Percentiles rank a stretch among this genome's conserved stretches.
Evolutionary conservation across 2,888 invertebrate species (phyloP).

Genomic region (Zele albiditarsus): DNA sequence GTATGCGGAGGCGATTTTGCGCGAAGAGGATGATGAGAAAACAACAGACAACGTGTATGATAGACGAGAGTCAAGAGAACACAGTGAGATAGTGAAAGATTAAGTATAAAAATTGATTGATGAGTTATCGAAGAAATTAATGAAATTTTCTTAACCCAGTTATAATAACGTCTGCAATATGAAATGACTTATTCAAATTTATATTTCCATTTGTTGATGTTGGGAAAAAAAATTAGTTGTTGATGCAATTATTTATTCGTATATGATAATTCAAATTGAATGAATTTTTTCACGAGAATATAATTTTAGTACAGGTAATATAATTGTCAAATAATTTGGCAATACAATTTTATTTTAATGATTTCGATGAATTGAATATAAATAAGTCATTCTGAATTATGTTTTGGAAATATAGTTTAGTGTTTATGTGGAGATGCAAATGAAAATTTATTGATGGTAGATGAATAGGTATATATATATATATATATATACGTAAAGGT

Average conservation of each 20-base stretch:
- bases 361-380: background rate
- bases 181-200: background rate
- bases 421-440: background rate
- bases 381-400: background rate
- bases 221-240: too few relatives aligned
- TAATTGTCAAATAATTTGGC: too few relatives aligned
- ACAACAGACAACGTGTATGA: background rate
- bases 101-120: background rate
- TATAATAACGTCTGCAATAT: background rate
- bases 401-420: background rate
- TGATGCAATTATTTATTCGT: too few relatives aligned
- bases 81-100: background rate
- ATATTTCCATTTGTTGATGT: background rate
- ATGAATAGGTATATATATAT: background rate
- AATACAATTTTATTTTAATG: background rate
- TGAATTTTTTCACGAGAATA: too few relatives aligned
- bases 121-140: background rate
- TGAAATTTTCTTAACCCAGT: slow-evolving; percentile 6
- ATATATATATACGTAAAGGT: too few relatives aligned
- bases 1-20: slow-evolving; percentile 14
- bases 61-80: background rate
- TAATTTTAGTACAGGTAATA: too few relatives aligned
- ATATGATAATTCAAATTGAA: too few relatives aligned
- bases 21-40: slow-evolving; percentile 12
- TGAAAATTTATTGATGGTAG: background rate